A percentile compares a stretch with the other conserved stretches of the same genome.
Evolutionary conservation across 2,113 vertebrate genomes (phyloP).

Genomic region (Neofelis nebulosa): DNA sequence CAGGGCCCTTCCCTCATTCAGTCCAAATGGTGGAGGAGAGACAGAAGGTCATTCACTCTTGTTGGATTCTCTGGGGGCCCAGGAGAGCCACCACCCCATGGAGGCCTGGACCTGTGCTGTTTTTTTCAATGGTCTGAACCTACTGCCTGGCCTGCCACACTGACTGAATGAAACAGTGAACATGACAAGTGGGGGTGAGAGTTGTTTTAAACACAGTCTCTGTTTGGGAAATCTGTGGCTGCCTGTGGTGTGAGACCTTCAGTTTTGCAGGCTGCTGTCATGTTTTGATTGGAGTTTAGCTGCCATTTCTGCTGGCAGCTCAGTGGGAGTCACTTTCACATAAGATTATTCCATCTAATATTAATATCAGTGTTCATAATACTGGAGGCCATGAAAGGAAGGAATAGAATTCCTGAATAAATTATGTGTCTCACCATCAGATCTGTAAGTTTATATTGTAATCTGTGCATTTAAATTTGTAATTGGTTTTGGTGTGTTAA

Average conservation of each 20-base stretch:
- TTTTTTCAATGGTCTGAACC: not conserved
- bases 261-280: not conserved
- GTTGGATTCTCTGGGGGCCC: not conserved
- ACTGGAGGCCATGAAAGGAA: not conserved
- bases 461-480: not conserved
- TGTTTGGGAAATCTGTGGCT: not conserved
- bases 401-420: not conserved
- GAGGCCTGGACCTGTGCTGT: not conserved
- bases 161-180: not conserved
- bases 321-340: not conserved
- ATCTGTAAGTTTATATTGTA: not conserved
- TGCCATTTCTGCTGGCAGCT: not conserved
- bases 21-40: not conserved
- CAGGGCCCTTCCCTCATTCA: not conserved
- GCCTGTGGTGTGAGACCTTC: not conserved
- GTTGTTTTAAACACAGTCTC: not conserved
- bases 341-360: not conserved
- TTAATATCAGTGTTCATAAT: not conserved
- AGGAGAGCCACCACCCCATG: not conserved
- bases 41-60: not conserved
- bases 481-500: not conserved
- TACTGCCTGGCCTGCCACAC: not conserved
- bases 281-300: not conserved
- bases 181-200: not conserved
- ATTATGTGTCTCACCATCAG: not conserved